Conservation (phyloP, 2,113 vertebrate genomes). For the Thalassoma bifasciatum region DNA sequence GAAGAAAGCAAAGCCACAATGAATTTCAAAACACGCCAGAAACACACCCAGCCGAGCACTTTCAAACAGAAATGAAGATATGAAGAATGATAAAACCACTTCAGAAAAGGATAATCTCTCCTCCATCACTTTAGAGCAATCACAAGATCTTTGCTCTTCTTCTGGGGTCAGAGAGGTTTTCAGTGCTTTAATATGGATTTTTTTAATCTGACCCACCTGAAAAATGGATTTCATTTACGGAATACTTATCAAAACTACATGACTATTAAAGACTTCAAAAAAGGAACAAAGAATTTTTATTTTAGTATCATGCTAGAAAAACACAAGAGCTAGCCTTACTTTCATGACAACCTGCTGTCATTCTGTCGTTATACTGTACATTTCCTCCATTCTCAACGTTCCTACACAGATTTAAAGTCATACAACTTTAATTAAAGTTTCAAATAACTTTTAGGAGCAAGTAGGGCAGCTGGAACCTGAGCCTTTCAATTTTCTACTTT, state of each 20-base stretch:
- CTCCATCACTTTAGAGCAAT: no score
- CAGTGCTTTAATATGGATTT: no score
- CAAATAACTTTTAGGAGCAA: not conserved
- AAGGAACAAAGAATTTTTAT: no score
- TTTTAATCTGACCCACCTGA: no score
- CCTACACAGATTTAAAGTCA: not conserved
- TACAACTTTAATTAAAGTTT: constrained; percentile 27
- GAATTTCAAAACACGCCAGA: constrained; percentile 11
- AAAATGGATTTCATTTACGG: no score
- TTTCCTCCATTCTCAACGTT: not conserved
- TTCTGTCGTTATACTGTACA: not conserved
- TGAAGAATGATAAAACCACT: not conserved
- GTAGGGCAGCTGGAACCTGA: constrained; percentile 13
- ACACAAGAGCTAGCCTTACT: not conserved
- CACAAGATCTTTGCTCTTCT: no score
- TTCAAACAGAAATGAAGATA: not conserved
- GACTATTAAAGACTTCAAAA: no score
- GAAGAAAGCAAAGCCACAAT: constrained; percentile 21
- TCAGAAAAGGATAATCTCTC: not conserved
- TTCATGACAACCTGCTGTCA: not conserved
- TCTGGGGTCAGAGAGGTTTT: no score
- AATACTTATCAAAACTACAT: no score
- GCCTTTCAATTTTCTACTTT: not conserved
- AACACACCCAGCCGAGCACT: not conserved
- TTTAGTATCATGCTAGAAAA: no score